A percentile compares a stretch with the other conserved stretches of the same genome.
Evolutionary conservation across 2,888 invertebrate genomes (phyloP).

Genomic region (Luperina testacea): DNA sequence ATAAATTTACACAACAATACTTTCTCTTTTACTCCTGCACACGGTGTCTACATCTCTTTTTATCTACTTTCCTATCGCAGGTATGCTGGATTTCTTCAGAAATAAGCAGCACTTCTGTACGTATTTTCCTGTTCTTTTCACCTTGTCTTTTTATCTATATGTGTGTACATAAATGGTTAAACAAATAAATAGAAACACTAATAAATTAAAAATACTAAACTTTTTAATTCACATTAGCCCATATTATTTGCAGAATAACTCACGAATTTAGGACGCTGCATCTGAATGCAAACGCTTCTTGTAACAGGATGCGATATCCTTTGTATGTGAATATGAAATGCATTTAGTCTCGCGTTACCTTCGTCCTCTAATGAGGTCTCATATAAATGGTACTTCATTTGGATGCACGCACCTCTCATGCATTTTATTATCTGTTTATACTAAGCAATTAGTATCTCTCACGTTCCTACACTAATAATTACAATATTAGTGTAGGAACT

Average conservation of each 20-base stretch:
- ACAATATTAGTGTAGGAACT: conserved; percentile 2
- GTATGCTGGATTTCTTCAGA: neutral
- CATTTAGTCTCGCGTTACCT: conserved; percentile 63
- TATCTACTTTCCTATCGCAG: neutral
- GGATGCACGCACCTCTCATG: conserved; percentile 43
- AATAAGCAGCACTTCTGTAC: neutral
- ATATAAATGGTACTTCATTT: conserved; percentile 58
- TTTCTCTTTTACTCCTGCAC: too few species aligned
- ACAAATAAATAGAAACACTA: neutral
- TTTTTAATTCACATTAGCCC: neutral
- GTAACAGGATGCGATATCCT: conserved; percentile 74
- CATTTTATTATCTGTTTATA: conserved; percentile 55
- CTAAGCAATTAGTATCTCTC: conserved; percentile 47
- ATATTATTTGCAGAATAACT: conserved; percentile 62
- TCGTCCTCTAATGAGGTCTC: conserved; percentile 51
- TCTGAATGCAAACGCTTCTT: conserved; percentile 77
- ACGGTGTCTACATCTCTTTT: neutral
- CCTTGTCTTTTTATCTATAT: neutral
- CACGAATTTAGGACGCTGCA: conserved; percentile 72
- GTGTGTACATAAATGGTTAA: neutral
- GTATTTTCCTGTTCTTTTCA: neutral
- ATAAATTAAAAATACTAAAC: neutral
- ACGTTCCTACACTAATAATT: conserved; percentile 49
- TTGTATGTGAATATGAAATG: conserved; percentile 73
- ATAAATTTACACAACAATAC: neutral